Evolutionary conservation across 1,140 invertebrate genomes (phyloP).

Genomic region (Latrodectus geometricus): DNA sequence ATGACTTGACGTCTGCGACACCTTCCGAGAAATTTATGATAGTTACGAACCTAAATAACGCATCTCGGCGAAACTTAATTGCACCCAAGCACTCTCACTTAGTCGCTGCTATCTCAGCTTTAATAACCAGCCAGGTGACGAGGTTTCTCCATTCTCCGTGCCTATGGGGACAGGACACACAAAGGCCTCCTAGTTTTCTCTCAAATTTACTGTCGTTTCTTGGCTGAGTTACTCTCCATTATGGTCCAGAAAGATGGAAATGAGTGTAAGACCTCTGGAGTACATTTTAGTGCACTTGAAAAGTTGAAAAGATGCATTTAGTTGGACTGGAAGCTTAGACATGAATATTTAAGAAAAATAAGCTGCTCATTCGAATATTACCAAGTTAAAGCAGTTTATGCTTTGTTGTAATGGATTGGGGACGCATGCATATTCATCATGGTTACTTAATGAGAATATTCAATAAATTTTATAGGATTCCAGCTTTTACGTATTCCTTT

Average conservation of each 20-base stretch:
- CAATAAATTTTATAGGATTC: too few species aligned
- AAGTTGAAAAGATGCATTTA: neutral
- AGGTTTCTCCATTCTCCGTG: slow-evolving; percentile 8
- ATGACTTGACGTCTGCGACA: neutral
- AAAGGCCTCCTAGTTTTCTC: too few species aligned
- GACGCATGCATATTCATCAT: too few species aligned
- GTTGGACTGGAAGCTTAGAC: neutral
- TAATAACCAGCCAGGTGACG: slow-evolving; percentile 43
- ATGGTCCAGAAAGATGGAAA: slow-evolving; percentile 9
- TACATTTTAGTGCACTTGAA: neutral
- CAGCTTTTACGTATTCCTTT: too few species aligned
- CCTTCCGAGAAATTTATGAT: slow-evolving; percentile 26
- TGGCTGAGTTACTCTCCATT: slow-evolving; percentile 29
- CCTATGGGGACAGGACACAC: slow-evolving; percentile 3
- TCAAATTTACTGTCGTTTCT: slow-evolving; percentile 7
- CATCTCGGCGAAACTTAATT: slow-evolving; percentile 32
- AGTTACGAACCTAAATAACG: slow-evolving; percentile 27
- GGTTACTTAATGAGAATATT: too few species aligned
- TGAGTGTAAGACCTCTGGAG: neutral
- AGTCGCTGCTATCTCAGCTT: slow-evolving; percentile 16
- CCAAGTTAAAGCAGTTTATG: neutral
- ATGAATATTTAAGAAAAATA: neutral
- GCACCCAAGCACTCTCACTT: slow-evolving; percentile 18
- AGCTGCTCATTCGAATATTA: neutral
- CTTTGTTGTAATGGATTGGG: too few species aligned